phyloP scores from a whole-genome alignment of 2,113 vertebrate species.

The Rousettus leschenaultii region DNA sequence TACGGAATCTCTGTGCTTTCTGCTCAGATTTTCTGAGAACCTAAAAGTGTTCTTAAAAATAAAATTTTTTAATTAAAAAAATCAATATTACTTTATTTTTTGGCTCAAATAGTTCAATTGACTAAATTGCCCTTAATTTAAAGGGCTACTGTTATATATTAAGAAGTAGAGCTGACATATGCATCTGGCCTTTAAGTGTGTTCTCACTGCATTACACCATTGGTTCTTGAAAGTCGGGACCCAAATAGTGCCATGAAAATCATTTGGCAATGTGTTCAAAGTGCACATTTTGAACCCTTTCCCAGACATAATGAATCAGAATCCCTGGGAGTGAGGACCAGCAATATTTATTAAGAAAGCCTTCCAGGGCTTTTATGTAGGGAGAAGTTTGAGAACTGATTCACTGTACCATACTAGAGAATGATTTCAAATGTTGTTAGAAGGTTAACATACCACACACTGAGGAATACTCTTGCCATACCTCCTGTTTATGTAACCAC shows the following conservation, averaged over 20 bases:
- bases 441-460: background rate
- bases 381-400: background rate
- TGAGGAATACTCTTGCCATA: background rate
- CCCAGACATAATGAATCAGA: constrained; percentile 46
- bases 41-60: background rate
- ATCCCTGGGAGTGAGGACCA: constrained; percentile 40
- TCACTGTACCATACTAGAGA: background rate
- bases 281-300: constrained; percentile 27
- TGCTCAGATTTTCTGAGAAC: background rate
- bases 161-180: background rate
- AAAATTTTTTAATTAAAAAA: background rate
- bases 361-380: constrained; percentile 5
- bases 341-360: constrained; percentile 50
- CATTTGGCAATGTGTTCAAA: constrained; percentile 14
- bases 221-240: background rate
- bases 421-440: background rate
- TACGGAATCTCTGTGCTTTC: background rate
- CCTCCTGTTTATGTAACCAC: background rate
- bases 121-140: background rate
- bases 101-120: background rate
- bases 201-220: background rate
- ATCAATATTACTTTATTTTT: background rate
- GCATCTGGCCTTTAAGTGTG: background rate
- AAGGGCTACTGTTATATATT: background rate
- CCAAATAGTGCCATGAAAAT: constrained; percentile 25